These are phyloP conservation scores for Erpobdella octoculata DNA, from an alignment of 2,888 invertebrate species.

Conservation along the genomic window DNA sequence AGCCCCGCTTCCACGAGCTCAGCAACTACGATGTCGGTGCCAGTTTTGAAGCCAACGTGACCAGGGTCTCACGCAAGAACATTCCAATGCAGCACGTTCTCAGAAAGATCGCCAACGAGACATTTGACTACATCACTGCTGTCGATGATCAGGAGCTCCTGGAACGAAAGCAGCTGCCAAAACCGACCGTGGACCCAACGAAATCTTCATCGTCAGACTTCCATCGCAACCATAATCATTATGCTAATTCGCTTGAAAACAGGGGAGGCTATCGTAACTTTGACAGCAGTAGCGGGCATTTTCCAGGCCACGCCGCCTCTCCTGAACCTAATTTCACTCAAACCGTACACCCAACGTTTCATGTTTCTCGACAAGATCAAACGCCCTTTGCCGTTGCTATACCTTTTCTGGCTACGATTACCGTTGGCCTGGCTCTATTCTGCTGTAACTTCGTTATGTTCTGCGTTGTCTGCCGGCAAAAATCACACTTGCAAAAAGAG, in stretches of 20 bases:
- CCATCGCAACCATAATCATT: conserved; percentile 7
- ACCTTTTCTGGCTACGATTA: conserved; percentile 12
- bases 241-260: background rate
- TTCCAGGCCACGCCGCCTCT: background rate
- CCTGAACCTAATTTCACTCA: background rate
- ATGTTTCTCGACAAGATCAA: background rate
- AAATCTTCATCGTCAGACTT: background rate
- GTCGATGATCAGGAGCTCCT: background rate
- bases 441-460: conserved; percentile 19
- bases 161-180: background rate
- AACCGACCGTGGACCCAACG: background rate
- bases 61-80: background rate
- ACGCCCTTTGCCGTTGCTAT: background rate
- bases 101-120: too few relatives aligned
- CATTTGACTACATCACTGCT: background rate
- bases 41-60: conserved; percentile 9
- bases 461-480: conserved; percentile 10
- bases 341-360: background rate
- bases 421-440: conserved; percentile 7
- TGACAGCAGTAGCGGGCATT: background rate
- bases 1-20: conserved; percentile 77
- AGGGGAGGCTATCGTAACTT: background rate
- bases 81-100: too few relatives aligned
- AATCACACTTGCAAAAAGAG: background rate
- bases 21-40: conserved; percentile 63